Evolutionary conservation across 1,140 invertebrate species (phyloP), one percentile per base, ranked within the genome.

Genomic region (Myzus persicae): DNA sequence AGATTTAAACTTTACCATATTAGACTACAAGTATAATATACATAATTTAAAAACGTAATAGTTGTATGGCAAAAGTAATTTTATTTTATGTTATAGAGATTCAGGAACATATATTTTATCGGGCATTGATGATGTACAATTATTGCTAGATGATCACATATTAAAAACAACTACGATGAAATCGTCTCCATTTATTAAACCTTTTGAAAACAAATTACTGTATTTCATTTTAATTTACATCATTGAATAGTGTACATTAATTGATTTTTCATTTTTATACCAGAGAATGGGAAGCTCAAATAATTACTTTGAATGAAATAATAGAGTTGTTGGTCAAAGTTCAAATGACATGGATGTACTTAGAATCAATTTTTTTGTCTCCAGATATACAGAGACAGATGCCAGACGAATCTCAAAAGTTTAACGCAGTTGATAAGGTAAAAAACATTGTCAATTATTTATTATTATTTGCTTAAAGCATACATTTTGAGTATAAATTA

Each of bases 161-260:
- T 98, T 99, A 11, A 99, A 99, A 95, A 98, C 98, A 26, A 98
- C 99, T 95, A 99, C 98, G 2, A 99, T 99, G 98, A 98, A 99
- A 95, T 98, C 98, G 94, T 99, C 98, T 24, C 98, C 98, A 1
- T 99, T 99, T 94, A 99, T 99, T 93, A 99, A 99, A 95, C 98
- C 98, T 1, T 99, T 99, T 95, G 98, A 98, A 22, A 31, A n/a
- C 1, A 48, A 85, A 84, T 26, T 82, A 93, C 24, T 54, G 81
- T 85, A 85, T 48, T 26, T 81, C 20, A 91, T 44, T 91, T 44
- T 22, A 81, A 22, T 81, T 59, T 81, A 91, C 46, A 76, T 40
- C 24, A 36, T 31, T 51, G 44, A 89, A 38, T 8, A 46, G 46
- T 51, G 6, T 2, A 67, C 1, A 42, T 9, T 40, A 18, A 36